These are phyloP conservation scores for Phylloscopus trochiloides DNA, from an alignment of 2,113 vertebrate species.

Conservation along the genomic window DNA sequence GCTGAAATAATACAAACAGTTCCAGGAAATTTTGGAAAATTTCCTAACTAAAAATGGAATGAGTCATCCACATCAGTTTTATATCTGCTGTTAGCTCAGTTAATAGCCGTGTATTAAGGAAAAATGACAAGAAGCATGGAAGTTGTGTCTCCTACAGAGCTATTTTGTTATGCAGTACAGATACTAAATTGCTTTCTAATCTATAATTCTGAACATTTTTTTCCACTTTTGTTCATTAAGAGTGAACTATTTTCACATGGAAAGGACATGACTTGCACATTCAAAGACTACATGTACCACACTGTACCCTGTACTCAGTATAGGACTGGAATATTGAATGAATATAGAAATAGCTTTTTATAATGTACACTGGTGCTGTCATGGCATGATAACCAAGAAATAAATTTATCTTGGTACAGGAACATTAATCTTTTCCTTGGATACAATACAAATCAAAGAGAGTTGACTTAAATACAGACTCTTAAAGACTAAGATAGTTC, in stretches of 20 bases:
- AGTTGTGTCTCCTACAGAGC: slow-evolving; percentile 25
- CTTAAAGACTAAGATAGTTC: not conserved
- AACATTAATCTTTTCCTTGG: not conserved
- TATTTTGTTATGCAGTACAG: not conserved
- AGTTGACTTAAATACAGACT: not conserved
- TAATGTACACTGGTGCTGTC: not conserved
- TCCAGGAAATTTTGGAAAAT: slow-evolving; percentile 1
- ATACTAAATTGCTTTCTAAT: slow-evolving; percentile 3
- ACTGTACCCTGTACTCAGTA: not conserved
- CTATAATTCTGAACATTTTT: not conserved
- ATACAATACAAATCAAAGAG: not conserved
- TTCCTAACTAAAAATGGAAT: not conserved
- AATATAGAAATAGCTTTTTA: not conserved
- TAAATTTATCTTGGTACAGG: not conserved
- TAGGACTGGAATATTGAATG: not conserved
- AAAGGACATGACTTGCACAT: not conserved
- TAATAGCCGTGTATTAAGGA: not conserved
- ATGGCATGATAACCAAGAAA: not conserved
- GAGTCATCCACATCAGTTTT: not conserved
- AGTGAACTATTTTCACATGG: not conserved
- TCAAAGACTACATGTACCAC: not conserved
- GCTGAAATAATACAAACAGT: slow-evolving; percentile 4
- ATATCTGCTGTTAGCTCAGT: not conserved
- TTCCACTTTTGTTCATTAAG: not conserved
- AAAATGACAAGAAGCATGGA: not conserved